Percentiles rank a stretch among this genome's conserved stretches.
Conservation (phyloP, 2,113 vertebrate species). For the Philantomba maxwellii region DNA sequence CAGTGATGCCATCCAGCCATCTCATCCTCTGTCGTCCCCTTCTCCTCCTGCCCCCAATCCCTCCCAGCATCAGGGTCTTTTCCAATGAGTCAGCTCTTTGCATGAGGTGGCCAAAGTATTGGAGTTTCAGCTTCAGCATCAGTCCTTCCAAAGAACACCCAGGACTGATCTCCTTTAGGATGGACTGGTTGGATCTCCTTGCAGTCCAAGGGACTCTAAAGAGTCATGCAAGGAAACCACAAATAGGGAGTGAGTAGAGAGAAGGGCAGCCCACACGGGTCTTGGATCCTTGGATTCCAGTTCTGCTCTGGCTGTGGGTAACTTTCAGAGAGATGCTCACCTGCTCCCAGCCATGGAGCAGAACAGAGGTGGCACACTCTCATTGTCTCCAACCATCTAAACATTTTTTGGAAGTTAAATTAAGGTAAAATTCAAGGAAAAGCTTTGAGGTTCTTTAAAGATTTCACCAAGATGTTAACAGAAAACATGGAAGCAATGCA, state of each 20-base stretch:
- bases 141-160: no score
- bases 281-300: background rate
- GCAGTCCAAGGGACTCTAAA: no score
- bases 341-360: background rate
- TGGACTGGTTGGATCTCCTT: no score
- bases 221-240: background rate
- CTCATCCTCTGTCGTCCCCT: no score
- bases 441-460: background rate
- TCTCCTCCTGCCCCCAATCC: no score
- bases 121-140: no score
- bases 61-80: no score
- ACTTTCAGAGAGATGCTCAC: no score
- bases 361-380: rapidly evolving
- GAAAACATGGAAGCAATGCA: background rate
- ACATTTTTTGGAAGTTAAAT: background rate
- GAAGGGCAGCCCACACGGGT: rapidly evolving
- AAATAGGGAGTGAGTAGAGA: rapidly evolving
- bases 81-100: no score
- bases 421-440: background rate
- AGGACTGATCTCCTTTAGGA: no score
- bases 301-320: background rate
- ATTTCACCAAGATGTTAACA: background rate
- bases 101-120: no score
- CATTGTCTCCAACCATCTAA: background rate
- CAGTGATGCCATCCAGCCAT: no score